phyloP scores from a whole-genome alignment of 1,140 invertebrate genomes.

The Neodiprion pinetum region DNA sequence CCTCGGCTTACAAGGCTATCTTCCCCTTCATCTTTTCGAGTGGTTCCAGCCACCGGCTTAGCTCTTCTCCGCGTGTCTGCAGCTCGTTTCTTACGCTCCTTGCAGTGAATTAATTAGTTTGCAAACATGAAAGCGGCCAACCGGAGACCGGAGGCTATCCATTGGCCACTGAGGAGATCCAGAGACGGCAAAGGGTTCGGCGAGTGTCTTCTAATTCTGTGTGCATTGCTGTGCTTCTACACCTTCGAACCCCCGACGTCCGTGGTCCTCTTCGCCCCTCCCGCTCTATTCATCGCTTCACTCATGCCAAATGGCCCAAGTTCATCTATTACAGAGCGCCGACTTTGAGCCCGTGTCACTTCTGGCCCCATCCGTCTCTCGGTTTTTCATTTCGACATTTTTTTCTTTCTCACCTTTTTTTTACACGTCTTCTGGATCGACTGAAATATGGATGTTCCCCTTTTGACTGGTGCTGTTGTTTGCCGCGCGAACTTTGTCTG shows the following conservation, averaged over 20 bases:
- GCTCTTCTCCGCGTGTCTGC: not conserved
- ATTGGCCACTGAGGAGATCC: not conserved
- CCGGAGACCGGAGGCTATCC: slow-evolving; percentile 1
- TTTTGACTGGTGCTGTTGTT: too few relatives aligned
- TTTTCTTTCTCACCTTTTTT: too few relatives aligned
- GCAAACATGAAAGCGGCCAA: slow-evolving; percentile 28
- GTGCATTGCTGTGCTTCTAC: slow-evolving; percentile 5
- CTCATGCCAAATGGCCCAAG: not conserved
- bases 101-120: slow-evolving; percentile 44
- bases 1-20: not conserved
- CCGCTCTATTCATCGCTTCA: slow-evolving; percentile 11
- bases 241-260: slow-evolving; percentile 4
- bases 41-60: not conserved
- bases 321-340: not conserved
- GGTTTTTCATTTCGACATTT: too few relatives aligned
- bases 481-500: too few relatives aligned
- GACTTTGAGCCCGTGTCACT: too few relatives aligned
- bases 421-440: too few relatives aligned
- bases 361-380: too few relatives aligned
- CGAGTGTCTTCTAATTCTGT: slow-evolving; percentile 20
- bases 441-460: too few relatives aligned
- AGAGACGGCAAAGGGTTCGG: slow-evolving; percentile 12
- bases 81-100: slow-evolving; percentile 21
- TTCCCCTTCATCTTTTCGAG: slow-evolving; percentile 8
- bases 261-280: not conserved